Evolutionary conservation across 2,888 invertebrate genomes (phyloP).

Genomic region (Lasioglossum calceatum): DNA sequence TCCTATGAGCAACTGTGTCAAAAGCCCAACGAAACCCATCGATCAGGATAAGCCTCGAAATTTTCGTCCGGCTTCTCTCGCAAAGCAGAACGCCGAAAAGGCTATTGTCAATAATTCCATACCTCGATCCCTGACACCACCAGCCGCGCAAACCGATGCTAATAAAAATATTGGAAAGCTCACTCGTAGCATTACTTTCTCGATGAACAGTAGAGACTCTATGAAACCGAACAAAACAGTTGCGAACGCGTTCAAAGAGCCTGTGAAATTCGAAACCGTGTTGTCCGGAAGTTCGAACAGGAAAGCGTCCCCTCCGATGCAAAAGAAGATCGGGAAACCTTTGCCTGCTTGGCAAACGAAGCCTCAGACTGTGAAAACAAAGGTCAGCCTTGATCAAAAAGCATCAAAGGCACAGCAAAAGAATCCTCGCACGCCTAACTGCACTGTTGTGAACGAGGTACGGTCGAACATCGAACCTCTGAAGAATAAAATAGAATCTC

Average conservation of each 20-base stretch:
- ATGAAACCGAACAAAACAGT: background rate
- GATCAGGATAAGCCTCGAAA: conserved; percentile 6
- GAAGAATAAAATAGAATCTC: background rate
- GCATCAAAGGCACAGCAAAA: background rate
- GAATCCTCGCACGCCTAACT: conserved; percentile 7
- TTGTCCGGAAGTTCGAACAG: background rate
- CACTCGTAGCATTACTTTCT: conserved; percentile 52
- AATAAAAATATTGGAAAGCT: conserved; percentile 44
- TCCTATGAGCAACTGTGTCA: background rate
- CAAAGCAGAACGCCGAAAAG: conserved; percentile 17
- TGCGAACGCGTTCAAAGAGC: background rate
- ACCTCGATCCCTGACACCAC: background rate
- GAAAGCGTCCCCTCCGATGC: background rate
- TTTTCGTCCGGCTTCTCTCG: background rate
- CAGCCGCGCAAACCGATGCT: conserved; percentile 1
- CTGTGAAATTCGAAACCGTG: background rate
- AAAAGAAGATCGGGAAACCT: background rate
- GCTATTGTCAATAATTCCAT: conserved; percentile 13
- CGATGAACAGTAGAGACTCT: conserved; percentile 19
- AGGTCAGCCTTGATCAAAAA: conserved; percentile 2
- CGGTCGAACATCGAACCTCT: conserved; percentile 52
- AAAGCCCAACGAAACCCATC: conserved; percentile 18
- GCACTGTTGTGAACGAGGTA: conserved; percentile 46
- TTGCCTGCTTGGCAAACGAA: background rate
- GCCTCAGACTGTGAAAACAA: background rate